Evolutionary conservation across 2,113 vertebrate genomes (phyloP).

Genomic region (Pterocles gutturalis): DNA sequence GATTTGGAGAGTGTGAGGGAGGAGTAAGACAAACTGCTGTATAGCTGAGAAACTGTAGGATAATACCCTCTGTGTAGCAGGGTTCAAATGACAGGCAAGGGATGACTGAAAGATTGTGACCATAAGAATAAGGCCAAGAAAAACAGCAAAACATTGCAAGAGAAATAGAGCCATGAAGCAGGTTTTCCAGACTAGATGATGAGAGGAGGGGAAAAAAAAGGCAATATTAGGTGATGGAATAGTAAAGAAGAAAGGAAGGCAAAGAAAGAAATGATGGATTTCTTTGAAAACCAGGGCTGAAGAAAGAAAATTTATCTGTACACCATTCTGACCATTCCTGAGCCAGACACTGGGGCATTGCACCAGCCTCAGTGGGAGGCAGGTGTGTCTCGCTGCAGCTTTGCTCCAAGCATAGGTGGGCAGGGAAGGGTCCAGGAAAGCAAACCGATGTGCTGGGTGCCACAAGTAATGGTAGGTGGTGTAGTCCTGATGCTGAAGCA

Average conservation of each 20-base stretch:
- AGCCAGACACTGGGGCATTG: neutral
- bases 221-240: neutral
- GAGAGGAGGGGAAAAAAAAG: fast-evolving
- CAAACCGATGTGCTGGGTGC: neutral
- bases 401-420: fast-evolving
- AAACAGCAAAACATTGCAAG: neutral
- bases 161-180: neutral
- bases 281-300: neutral
- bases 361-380: neutral
- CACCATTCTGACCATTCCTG: neutral
- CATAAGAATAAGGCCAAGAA: neutral
- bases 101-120: neutral
- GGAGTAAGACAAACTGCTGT: neutral
- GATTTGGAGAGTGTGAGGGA: neutral
- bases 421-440: neutral
- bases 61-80: neutral
- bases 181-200: neutral
- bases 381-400: neutral
- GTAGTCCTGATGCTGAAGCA: neutral
- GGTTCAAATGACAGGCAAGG: neutral
- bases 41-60: neutral
- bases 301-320: neutral
- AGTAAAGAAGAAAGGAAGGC: neutral
- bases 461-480: neutral
- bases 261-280: neutral